Evolutionary conservation across 2,797 vertebrate genomes (phyloP).

Genomic region (Lemur catta): DNA sequence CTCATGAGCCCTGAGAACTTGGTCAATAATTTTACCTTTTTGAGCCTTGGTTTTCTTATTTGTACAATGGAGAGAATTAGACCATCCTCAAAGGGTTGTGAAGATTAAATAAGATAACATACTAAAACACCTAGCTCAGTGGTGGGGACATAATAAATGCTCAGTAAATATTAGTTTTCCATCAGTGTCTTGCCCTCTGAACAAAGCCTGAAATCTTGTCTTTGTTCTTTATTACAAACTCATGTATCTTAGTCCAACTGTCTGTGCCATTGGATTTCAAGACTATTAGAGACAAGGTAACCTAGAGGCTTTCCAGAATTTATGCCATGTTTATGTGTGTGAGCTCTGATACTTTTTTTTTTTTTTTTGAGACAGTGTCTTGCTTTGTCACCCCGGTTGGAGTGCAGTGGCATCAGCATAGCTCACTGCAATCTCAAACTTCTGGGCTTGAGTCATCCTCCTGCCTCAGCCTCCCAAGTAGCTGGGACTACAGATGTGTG

Average conservation of each 20-base stretch:
- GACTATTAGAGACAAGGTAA: neutral
- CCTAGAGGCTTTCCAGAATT: neutral
- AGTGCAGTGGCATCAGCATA: too few species aligned
- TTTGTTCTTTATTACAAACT: neutral
- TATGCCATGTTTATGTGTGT: neutral
- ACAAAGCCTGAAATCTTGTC: neutral
- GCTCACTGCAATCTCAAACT: too few species aligned
- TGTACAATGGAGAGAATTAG: neutral
- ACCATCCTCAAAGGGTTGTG: neutral
- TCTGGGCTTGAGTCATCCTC: too few species aligned
- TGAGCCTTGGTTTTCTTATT: neutral
- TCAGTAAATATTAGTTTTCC: neutral
- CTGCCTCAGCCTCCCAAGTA: too few species aligned
- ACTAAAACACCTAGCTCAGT: neutral
- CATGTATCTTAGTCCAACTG: neutral
- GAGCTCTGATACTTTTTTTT: neutral
- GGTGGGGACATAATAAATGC: neutral
- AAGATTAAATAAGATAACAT: constrained; percentile 23
- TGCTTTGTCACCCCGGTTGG: too few species aligned
- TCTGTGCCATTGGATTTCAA: neutral
- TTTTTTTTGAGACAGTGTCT: too few species aligned
- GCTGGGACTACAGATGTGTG: too few species aligned
- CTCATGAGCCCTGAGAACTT: neutral
- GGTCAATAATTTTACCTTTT: neutral
- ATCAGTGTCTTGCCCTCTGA: neutral